phyloP scores from a whole-genome alignment of 2,113 vertebrate genomes.

The Turnix velox region DNA sequence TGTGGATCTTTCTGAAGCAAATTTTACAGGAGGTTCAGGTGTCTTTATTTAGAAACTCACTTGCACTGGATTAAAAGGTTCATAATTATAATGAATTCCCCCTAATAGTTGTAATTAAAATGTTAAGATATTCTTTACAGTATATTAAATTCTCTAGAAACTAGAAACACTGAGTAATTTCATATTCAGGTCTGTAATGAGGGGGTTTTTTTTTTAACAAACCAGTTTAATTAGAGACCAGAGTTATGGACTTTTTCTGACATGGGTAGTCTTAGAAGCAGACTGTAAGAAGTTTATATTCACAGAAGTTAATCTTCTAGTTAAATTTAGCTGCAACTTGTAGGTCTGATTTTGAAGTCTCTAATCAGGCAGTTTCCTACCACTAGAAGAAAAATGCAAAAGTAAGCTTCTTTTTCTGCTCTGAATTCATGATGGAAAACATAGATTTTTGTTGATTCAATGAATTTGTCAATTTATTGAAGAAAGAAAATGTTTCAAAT shows the following conservation, averaged over 20 bases:
- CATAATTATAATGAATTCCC: neutral
- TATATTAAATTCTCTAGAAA: neutral
- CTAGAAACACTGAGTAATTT: neutral
- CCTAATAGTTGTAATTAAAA: neutral
- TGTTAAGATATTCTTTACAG: neutral
- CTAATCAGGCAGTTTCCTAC: neutral
- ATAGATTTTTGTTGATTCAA: neutral
- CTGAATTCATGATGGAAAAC: neutral
- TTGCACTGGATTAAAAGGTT: neutral
- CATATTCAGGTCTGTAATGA: neutral
- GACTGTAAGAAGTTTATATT: neutral
- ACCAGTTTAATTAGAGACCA: slow-evolving; percentile 3
- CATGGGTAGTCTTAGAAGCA: neutral
- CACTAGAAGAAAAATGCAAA: neutral
- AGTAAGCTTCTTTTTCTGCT: neutral
- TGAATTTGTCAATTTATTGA: neutral
- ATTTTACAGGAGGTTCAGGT: neutral
- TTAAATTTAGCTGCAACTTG: slow-evolving; percentile 2
- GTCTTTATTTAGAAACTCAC: neutral
- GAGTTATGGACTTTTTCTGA: neutral
- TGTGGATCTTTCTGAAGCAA: neutral
- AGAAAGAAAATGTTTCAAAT: neutral
- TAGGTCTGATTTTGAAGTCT: neutral
- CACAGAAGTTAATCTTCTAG: neutral
- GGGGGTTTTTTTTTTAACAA: neutral